Base-by-base conservation (phyloP, 2,797 vertebrate species). In the Erithacus rubecula region DNA sequence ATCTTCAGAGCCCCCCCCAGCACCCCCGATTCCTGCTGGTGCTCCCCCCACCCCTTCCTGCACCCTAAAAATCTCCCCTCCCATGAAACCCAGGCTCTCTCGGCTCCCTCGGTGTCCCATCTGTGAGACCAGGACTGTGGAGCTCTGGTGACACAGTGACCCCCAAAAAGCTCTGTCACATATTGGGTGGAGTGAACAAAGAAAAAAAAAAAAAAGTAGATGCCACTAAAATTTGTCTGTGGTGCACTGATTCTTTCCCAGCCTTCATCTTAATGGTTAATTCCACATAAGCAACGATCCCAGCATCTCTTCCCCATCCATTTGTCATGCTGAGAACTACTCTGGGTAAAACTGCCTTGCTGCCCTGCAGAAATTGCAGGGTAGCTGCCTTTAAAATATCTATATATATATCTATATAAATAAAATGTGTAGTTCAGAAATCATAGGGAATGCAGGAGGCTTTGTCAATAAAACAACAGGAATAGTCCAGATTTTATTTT, bases 401-500 rank as follows among this genome's bases (percentile, higher is more conserved):
- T 23, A 46, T 46, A 13, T 17, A n/a, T 14, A n/a, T 39, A 60
- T 23, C 22, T 46, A 13, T 17, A n/a, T 14, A 63, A 74, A 69
- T 34, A 15, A 93, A 89, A 43, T 5, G 17, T 19, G 23, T 44
- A 36, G 64, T 58, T 87, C 51, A 59, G 47, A 94, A 92, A 83
- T 94, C 64, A 26, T 60, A 55, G 20, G n/a, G 58, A 26, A 36
- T 20, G 56, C 41, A 56, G 83, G 56, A 96, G 76, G 46, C 32
- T 47, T 86, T 5, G 46, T 56, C 43, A 16, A 46, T 93, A 87
- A 89, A 94, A 72, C 81, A 86, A 90, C 85, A 92, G 77, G 71
- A 96, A 78, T 86, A 65, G 89, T 21, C 80, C 12, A 15, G 75
- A 34, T 90, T 88, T 95, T 94, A 93, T 93, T 95, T 93, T 58